phyloP scores from a whole-genome alignment of 1,140 invertebrate genomes.

The Yoshiicerus persimilis region DNA sequence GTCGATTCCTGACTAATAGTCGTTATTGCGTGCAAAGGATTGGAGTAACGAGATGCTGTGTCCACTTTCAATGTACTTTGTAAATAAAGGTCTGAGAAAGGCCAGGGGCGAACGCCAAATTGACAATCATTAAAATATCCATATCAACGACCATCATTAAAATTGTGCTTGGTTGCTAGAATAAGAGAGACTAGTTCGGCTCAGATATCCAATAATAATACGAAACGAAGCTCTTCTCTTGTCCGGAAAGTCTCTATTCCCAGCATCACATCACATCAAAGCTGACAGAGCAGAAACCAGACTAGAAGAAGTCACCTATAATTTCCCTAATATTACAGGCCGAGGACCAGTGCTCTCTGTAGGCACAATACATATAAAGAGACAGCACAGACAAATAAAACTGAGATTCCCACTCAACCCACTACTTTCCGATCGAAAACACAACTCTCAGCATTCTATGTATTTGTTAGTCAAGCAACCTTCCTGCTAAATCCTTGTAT shows the following conservation, averaged over 20 bases:
- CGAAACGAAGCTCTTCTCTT: neutral
- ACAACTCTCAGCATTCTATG: neutral
- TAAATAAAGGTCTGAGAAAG: slow-evolving; percentile 49
- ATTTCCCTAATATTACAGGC: neutral
- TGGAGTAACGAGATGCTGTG: slow-evolving; percentile 43
- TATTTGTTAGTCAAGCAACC: neutral
- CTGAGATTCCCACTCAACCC: neutral
- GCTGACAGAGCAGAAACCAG: slow-evolving; percentile 36
- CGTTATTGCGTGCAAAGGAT: slow-evolving; percentile 19
- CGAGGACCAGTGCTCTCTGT: neutral
- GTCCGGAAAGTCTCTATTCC: neutral
- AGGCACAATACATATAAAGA: neutral
- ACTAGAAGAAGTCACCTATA: neutral
- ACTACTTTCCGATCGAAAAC: neutral
- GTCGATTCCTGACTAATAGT: neutral
- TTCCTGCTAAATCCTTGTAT: neutral
- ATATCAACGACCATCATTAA: slow-evolving; percentile 49
- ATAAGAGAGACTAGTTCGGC: neutral
- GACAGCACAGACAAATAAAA: neutral
- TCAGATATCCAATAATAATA: slow-evolving; percentile 38
- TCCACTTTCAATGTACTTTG: slow-evolving; percentile 35
- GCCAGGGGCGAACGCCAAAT: slow-evolving; percentile 44
- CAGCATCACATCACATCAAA: slow-evolving; percentile 33
- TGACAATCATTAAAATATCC: slow-evolving; percentile 50
- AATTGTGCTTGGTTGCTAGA: slow-evolving; percentile 44